Conservation (phyloP, 2,113 vertebrate genomes). For the Pygoscelis antarcticus region DNA sequence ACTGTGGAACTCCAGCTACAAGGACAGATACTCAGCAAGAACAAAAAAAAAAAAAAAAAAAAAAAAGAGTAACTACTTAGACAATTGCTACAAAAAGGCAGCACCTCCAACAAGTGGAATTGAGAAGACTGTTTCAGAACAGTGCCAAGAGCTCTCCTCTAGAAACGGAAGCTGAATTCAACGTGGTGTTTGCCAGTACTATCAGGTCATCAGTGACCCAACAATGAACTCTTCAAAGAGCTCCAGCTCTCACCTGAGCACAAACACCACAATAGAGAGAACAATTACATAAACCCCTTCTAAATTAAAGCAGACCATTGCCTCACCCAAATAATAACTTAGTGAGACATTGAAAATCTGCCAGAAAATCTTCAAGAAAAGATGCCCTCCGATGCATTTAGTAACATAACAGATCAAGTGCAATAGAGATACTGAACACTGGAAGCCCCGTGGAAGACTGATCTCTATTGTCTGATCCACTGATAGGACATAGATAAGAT, state of each 20-base stretch:
- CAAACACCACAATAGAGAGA: background rate
- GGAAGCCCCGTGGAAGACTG: background rate
- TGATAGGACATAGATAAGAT: background rate
- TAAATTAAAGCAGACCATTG: background rate
- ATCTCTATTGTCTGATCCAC: background rate
- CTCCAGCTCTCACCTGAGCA: background rate
- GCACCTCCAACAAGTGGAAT: background rate
- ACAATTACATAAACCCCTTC: background rate
- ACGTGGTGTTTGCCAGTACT: background rate
- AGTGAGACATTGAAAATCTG: background rate
- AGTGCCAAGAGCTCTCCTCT: background rate
- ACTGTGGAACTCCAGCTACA: background rate
- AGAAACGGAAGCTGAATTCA: background rate
- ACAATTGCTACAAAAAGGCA: background rate
- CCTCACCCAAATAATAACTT: background rate
- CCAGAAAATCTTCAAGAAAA: background rate
- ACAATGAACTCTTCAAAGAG: background rate
- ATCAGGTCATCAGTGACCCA: background rate
- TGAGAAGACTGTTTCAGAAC: background rate
- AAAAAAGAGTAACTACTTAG: background rate
- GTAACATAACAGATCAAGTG: background rate
- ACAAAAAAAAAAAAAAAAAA: background rate
- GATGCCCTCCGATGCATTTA: background rate
- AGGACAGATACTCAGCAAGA: background rate
- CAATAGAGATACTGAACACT: background rate